A percentile compares a stretch with the other conserved stretches of the same genome.
These are phyloP conservation scores for Felis chaus DNA, from an alignment of 2,113 vertebrate species.

Conservation along the genomic window DNA sequence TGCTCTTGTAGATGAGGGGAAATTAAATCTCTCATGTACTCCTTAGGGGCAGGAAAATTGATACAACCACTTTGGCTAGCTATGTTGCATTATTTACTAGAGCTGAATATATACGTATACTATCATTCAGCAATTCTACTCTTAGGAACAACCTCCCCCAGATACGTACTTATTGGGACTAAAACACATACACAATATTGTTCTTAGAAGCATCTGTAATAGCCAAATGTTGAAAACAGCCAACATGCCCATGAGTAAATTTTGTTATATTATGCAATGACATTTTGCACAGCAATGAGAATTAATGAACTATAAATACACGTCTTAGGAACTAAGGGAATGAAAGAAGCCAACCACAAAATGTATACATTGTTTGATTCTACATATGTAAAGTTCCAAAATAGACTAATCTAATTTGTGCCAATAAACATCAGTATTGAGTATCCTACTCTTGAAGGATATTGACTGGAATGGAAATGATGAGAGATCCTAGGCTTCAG, in stretches of 20 bases:
- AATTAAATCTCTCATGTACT: background rate
- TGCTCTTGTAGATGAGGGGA: background rate
- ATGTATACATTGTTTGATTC: background rate
- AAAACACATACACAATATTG: background rate
- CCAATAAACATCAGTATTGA: background rate
- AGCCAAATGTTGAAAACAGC: background rate
- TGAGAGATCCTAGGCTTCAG: background rate
- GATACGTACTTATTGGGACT: background rate
- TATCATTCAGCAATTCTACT: background rate
- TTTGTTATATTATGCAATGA: background rate
- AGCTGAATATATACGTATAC: background rate
- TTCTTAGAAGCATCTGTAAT: background rate
- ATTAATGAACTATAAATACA: background rate
- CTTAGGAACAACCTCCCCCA: background rate
- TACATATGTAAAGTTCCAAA: background rate
- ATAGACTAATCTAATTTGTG: background rate
- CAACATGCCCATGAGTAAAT: background rate
- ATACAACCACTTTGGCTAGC: background rate
- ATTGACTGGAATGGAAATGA: background rate
- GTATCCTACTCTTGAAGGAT: too few relatives aligned
- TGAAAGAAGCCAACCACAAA: background rate
- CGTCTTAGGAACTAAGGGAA: background rate
- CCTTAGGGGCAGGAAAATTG: background rate
- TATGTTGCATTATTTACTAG: background rate
- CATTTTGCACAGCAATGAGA: background rate